Percentiles rank a stretch among this genome's conserved stretches.
Conservation (phyloP, 2,797 vertebrate genomes). For the Sebastes ruberrimus region DNA sequence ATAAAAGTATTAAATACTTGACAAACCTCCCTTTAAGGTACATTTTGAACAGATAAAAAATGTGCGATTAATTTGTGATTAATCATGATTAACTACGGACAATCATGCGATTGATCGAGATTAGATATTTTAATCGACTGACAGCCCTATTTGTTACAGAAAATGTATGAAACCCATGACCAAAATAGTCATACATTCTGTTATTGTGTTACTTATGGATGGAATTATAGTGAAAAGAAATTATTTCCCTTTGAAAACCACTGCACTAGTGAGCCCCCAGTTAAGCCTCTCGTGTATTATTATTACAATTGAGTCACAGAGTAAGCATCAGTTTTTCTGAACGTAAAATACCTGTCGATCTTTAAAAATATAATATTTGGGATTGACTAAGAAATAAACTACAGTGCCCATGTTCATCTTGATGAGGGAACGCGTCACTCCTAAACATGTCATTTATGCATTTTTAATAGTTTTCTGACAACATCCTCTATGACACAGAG, state of each 20-base stretch:
- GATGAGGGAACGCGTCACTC: not conserved
- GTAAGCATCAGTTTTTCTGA: not conserved
- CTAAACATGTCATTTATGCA: not conserved
- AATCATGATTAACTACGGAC: no score
- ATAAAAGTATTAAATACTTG: no score
- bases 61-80: no score
- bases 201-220: no score
- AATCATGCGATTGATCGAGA: no score
- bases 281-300: not conserved
- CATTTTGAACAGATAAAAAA: no score
- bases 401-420: not conserved
- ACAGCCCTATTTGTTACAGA: no score
- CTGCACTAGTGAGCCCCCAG: not conserved
- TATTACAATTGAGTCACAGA: not conserved
- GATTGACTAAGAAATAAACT: not conserved
- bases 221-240: no score
- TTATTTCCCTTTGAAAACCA: no score
- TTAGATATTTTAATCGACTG: no score
- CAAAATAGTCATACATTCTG: fast-evolving
- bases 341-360: not conserved
- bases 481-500: not conserved
- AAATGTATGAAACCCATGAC: no score
- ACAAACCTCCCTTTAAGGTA: no score
- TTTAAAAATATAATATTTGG: not conserved
- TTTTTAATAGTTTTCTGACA: not conserved